phyloP scores from a whole-genome alignment of 2,888 invertebrate species.

The Drosophila neoperkinsi region DNA sequence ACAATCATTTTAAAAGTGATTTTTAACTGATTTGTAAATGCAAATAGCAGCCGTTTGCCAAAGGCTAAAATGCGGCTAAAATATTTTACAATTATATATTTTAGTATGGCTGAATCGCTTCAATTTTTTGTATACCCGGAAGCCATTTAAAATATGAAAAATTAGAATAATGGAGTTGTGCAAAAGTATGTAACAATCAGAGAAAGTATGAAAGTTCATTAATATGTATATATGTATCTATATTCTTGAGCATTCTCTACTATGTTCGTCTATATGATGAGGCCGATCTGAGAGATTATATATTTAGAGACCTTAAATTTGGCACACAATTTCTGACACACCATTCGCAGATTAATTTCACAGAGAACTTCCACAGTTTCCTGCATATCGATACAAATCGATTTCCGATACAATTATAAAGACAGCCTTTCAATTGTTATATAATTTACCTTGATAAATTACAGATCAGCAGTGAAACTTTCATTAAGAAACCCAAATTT shows the following conservation, averaged over 20 bases:
- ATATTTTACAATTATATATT: not conserved
- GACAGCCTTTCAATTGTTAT: too few relatives aligned
- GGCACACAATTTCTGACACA: not conserved
- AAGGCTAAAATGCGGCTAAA: slow-evolving; percentile 8
- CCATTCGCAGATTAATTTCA: not conserved
- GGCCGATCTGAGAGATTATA: not conserved
- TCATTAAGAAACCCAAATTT: rapidly evolving
- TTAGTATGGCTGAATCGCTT: not conserved
- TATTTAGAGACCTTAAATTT: not conserved
- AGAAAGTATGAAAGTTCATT: not conserved
- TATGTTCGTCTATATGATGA: not conserved
- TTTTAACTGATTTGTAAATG: slow-evolving; percentile 46
- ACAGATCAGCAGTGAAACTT: not conserved
- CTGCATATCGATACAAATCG: not conserved
- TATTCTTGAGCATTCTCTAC: not conserved
- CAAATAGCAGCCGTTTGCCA: slow-evolving; percentile 40
- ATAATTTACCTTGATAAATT: not conserved
- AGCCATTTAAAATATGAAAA: not conserved
- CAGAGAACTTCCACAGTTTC: not conserved
- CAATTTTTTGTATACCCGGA: not conserved
- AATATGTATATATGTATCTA: not conserved
- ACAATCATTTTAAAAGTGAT: slow-evolving; percentile 35
- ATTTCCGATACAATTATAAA: not conserved
- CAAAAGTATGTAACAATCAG: not conserved
- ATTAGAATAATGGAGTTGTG: not conserved